These are phyloP conservation scores for Callocephalon fimbriatum DNA, from an alignment of 2,113 vertebrate species.

Conservation along the genomic window DNA sequence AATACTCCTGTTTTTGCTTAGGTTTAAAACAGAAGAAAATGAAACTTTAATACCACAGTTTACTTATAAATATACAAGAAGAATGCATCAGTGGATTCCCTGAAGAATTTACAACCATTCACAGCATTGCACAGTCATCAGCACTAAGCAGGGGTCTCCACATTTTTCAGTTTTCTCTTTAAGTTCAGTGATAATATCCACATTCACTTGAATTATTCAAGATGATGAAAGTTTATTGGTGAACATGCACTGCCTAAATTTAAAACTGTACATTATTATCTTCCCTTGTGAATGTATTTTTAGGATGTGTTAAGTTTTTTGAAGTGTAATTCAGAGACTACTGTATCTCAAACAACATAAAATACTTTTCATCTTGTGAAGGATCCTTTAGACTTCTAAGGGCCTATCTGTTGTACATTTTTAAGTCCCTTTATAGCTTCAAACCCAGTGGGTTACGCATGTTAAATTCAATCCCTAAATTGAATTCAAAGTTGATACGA, in stretches of 20 bases:
- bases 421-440: slow-evolving; percentile 72
- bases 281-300: slow-evolving; percentile 67
- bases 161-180: slow-evolving; percentile 63
- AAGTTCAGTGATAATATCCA: slow-evolving; percentile 61
- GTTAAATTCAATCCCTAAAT: slow-evolving; percentile 66
- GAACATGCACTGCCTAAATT: slow-evolving; percentile 63
- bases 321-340: slow-evolving; percentile 65
- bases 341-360: slow-evolving; percentile 69
- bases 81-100: slow-evolving; percentile 47
- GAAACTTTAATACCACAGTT: slow-evolving; percentile 57
- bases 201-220: slow-evolving; percentile 67
- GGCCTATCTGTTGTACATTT: slow-evolving; percentile 71
- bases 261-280: slow-evolving; percentile 70
- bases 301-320: slow-evolving; percentile 60
- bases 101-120: slow-evolving; percentile 48
- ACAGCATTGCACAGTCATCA: slow-evolving; percentile 55
- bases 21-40: slow-evolving; percentile 46
- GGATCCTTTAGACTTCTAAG: slow-evolving; percentile 66
- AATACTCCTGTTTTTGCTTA: slow-evolving; percentile 29
- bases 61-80: slow-evolving; percentile 58
- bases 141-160: slow-evolving; percentile 54
- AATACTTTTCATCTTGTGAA: slow-evolving; percentile 69
- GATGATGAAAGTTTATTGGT: slow-evolving; percentile 65
- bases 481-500: slow-evolving; percentile 63
- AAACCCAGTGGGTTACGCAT: slow-evolving; percentile 60